A percentile compares a stretch with the other conserved stretches of the same genome.
These are phyloP conservation scores for Cryptophagus acutangulus DNA, from an alignment of 2,888 invertebrate species.

Conservation along the genomic window DNA sequence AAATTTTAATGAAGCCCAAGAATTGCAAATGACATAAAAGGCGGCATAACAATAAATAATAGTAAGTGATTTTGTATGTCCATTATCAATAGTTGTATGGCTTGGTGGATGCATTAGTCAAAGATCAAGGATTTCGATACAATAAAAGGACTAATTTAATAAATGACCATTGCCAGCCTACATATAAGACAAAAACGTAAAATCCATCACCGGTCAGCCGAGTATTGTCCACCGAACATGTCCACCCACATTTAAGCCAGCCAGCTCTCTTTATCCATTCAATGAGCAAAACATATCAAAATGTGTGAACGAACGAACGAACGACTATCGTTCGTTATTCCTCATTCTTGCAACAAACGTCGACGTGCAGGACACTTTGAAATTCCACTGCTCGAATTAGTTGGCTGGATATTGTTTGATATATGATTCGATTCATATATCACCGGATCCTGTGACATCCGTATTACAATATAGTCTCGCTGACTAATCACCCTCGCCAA, in stretches of 20 bases:
- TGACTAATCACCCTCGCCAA: constrained; percentile 44
- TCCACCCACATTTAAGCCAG: constrained; percentile 24
- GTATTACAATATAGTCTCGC: constrained; percentile 37
- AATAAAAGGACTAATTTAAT: constrained; percentile 35
- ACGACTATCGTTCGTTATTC: too few relatives aligned
- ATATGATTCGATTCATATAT: constrained; percentile 46
- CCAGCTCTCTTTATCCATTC: constrained; percentile 24
- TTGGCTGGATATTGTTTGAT: constrained; percentile 42
- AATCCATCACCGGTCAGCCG: too few relatives aligned
- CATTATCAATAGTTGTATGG: constrained; percentile 6
- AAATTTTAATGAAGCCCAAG: too few relatives aligned
- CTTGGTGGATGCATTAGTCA: constrained; percentile 17
- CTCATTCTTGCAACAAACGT: too few relatives aligned
- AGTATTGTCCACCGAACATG: too few relatives aligned
- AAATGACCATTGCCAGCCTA: constrained; percentile 30
- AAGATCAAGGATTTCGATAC: constrained; percentile 23
- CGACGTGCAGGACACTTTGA: constrained; percentile 25
- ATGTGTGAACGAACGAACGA: constrained; percentile 10
- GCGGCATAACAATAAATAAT: too few relatives aligned
- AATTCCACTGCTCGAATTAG: constrained; percentile 30
- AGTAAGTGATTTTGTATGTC: constrained; percentile 6
- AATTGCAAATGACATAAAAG: too few relatives aligned
- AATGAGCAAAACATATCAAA: constrained; percentile 27
- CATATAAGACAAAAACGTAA: constrained; percentile 37
- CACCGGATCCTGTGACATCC: constrained; percentile 41